Evolutionary conservation across 2,888 invertebrate genomes (phyloP).

Genomic region (Zonitis immaculata): DNA sequence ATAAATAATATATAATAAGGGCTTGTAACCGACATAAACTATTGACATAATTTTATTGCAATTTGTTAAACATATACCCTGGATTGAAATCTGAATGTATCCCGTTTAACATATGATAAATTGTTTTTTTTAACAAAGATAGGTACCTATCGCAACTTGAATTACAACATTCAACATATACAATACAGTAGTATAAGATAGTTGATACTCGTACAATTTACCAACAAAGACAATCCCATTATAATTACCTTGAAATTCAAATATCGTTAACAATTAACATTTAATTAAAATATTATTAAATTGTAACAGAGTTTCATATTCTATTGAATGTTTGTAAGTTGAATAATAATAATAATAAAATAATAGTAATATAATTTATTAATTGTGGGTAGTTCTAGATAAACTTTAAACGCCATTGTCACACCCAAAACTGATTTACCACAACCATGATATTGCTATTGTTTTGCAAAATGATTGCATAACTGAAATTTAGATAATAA

Average conservation of each 20-base stretch:
- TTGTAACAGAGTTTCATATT: not conserved
- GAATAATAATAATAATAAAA: not conserved
- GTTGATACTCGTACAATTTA: not conserved
- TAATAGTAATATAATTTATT: constrained; percentile 6
- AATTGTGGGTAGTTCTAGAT: constrained; percentile 5
- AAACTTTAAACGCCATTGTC: not conserved
- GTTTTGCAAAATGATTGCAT: not conserved
- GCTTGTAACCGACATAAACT: constrained; percentile 9
- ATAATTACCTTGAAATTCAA: constrained; percentile 2
- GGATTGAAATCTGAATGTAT: constrained; percentile 12
- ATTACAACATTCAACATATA: not conserved
- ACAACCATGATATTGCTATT: constrained; percentile 1
- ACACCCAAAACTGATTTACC: constrained; percentile 5
- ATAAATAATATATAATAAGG: not conserved
- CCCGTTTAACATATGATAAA: constrained; percentile 13
- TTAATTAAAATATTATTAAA: not conserved
- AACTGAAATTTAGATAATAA: not conserved
- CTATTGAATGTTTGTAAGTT: too few relatives aligned
- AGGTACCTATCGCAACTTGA: not conserved
- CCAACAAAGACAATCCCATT: constrained; percentile 1
- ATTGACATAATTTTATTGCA: constrained; percentile 12
- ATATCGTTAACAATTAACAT: not conserved
- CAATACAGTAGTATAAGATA: not conserved
- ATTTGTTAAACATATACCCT: constrained; percentile 10
- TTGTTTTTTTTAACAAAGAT: constrained; percentile 2